Conservation (phyloP, 2,888 invertebrate species). For the Calliphora vomitoria region DNA sequence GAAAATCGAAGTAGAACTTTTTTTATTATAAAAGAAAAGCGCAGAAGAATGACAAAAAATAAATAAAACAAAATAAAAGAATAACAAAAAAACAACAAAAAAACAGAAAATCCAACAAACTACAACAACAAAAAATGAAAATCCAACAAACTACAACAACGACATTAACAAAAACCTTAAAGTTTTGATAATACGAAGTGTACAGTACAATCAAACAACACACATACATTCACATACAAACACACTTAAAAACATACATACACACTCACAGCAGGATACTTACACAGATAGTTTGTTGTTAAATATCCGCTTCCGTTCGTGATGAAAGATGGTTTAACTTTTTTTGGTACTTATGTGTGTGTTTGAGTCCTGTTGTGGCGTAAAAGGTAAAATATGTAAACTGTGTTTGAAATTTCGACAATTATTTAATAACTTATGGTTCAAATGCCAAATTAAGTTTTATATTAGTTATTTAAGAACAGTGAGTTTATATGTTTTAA, state of each 20-base stretch:
- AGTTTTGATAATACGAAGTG: conserved; percentile 5
- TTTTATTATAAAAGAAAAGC: conserved; percentile 54
- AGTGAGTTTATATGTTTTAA: too few relatives aligned
- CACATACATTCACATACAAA: background rate
- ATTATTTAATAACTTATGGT: background rate
- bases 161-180: background rate
- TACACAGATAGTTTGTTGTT: conserved; percentile 64
- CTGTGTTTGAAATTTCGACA: background rate
- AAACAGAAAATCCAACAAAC: conserved; percentile 28
- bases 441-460: background rate
- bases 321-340: conserved; percentile 56
- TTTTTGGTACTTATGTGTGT: conserved; percentile 1
- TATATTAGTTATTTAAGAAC: too few relatives aligned
- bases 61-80: conserved; percentile 36
- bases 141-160: conserved; percentile 18
- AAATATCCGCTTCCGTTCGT: conserved; percentile 71
- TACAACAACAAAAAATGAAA: conserved; percentile 22
- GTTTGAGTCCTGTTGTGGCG: background rate
- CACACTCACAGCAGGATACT: conserved; percentile 41
- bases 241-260: background rate
- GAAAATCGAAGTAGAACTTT: conserved; percentile 68
- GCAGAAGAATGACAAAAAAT: conserved; percentile 33
- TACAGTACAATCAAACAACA: conserved; percentile 28
- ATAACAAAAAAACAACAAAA: conserved; percentile 31
- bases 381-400: background rate